Base-by-base conservation (phyloP, 2,113 vertebrate genomes). In the Passer montanus region DNA sequence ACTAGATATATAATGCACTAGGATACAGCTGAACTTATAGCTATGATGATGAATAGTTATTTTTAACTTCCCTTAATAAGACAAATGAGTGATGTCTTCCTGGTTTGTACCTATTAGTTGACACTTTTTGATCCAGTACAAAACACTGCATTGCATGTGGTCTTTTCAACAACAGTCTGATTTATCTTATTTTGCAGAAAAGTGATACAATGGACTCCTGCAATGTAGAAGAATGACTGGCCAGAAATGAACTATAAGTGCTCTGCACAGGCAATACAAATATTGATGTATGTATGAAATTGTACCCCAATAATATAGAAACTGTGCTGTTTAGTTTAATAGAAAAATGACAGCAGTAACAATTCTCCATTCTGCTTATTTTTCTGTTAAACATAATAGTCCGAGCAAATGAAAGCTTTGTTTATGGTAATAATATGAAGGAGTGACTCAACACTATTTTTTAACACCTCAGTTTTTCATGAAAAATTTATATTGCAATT, bases 1-100 rank as follows among this genome's bases (percentile, higher is more conserved):
- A 37, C n/a, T 41, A 82, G 66, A 84, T 76, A 81, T 83, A 89
- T 96, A 95, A 87, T 56, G 58, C 14, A 44, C 33, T 50, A 49
- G 27, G 37, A 93, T 60, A 39, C 37, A 91, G 41, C 21, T 88
- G 55, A 94, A 84, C 70, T 27, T 87, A 88, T 20, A 95, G 66
- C 52, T 88, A 7, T 70, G 69, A 95, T 82, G 95, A 96, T 94
- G 78, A 96, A 96, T 80, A 56, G 75, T 66, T 49, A 23, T 10
- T 77, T 91, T 84, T 93, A 88, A 82, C 66, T 91, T 94, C 46
- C 35, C 13, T 80, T 93, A 84, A 84, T 79, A 96, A 92, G 91
- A 97, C 9, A 62, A 94, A 96, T 79, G 91, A 78, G 46, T 74
- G 62, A 92, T 92, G 44, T 75, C 64, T 93, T 92, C 72, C 73